Conservation (phyloP, 2,888 invertebrate species). For the Andrena haemorrhoa region DNA sequence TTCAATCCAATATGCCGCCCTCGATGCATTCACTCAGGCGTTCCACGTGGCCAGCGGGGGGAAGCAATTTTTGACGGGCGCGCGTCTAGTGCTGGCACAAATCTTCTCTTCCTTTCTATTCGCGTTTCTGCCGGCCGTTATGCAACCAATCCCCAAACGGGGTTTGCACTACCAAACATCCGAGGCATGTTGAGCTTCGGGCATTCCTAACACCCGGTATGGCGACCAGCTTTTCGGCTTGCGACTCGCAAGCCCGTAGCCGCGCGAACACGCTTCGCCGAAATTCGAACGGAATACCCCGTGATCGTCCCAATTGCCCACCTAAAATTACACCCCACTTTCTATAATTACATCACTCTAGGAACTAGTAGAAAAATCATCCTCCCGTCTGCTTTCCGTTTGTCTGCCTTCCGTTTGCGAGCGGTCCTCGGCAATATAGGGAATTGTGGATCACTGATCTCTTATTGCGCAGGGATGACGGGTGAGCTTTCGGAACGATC, state of each 20-base stretch:
- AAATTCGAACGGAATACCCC: slow-evolving; percentile 53
- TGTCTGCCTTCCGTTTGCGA: neutral
- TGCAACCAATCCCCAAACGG: slow-evolving; percentile 81
- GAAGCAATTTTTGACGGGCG: slow-evolving; percentile 70
- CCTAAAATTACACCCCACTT: slow-evolving; percentile 38
- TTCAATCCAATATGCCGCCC: no score
- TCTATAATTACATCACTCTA: slow-evolving; percentile 25
- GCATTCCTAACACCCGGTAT: slow-evolving; percentile 78
- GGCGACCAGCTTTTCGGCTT: slow-evolving; percentile 67
- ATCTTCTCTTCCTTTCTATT: slow-evolving; percentile 76
- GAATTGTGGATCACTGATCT: neutral
- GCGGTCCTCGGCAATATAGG: no score
- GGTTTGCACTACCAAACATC: slow-evolving; percentile 82
- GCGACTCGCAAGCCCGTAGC: slow-evolving; percentile 28
- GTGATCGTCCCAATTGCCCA: slow-evolving; percentile 42
- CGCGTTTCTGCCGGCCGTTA: slow-evolving; percentile 79
- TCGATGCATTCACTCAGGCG: neutral
- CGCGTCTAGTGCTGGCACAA: slow-evolving; percentile 78
- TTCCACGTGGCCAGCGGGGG: slow-evolving; percentile 39
- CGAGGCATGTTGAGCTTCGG: slow-evolving; percentile 78
- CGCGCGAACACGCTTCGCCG: slow-evolving; percentile 41
- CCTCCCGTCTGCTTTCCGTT: neutral
- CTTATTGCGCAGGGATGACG: neutral
- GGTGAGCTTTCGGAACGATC: neutral
- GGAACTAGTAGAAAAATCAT: neutral